Evolutionary conservation across 2,888 invertebrate species (phyloP), one percentile per base, ranked within the genome.

Genomic region (Argyresthia albistria): DNA sequence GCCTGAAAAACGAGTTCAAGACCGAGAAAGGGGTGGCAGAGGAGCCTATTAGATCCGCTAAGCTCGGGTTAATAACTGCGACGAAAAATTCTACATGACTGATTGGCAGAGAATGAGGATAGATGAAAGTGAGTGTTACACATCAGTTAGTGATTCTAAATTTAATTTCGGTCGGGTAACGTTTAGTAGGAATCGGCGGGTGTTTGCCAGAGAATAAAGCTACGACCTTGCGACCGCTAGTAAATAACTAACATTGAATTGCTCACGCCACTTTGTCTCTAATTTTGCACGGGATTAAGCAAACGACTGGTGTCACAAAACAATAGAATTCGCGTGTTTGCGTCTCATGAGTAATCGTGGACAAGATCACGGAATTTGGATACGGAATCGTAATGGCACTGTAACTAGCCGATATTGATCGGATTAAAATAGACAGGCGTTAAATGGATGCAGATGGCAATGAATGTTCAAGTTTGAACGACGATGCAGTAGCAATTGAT

Each of bases 21-120:
- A 46, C 52, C 52, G 46, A 16, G n/a, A 37, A 45, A 43, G 45
- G 51, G 54, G 54, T 52, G 56, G n/a, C 11, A 49, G 12, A 36
- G 37, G 8, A 35, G 15, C 45, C 45, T 15, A 9, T 12, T 45
- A 14, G 12, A 12, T 7, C 45, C 43, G n/a, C 43, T 12, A 12
- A 42, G 42, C 10, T 46, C 7, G 8, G 25, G 7, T 36, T 47
- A 42, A 6, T 1, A 42, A 42, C 11, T 25, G 25, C 12, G 8
- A 7, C 35, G 35, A 47, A 25, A 47, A 35, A 25, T 35, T 12
- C 47, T 11, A 35, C 35, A 35, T 8, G 11, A 35, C 35, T 7
- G 35, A 42, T 42, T 42, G 42, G 12, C 11, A 42, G 12, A 11
- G 12, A 42, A 42, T 11, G 42, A 42, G 42, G 42, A 42, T 47